Evolutionary conservation across 2,797 vertebrate genomes (phyloP).

Genomic region (Clarias laeviceps): DNA sequence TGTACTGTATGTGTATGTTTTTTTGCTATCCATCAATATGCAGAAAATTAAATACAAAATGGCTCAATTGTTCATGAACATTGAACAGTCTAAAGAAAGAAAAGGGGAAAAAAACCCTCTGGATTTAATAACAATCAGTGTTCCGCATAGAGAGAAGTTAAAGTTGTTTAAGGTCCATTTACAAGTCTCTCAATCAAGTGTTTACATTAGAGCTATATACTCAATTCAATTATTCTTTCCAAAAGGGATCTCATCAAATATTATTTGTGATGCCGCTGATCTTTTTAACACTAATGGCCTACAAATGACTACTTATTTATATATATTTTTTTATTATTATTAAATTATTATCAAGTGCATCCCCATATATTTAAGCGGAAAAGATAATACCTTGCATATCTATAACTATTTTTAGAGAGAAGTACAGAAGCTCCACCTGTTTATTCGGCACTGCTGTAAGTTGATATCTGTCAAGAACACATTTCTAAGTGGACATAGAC

Average conservation of each 20-base stretch:
- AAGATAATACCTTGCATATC: background rate
- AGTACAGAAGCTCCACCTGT: background rate
- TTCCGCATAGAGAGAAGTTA: background rate
- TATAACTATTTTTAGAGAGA: background rate
- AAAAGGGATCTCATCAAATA: background rate
- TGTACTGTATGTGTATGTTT: background rate
- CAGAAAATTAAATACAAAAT: background rate
- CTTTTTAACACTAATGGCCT: background rate
- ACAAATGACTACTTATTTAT: background rate
- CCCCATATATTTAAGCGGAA: background rate
- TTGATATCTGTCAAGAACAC: background rate
- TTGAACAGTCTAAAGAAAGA: background rate
- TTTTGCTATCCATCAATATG: background rate
- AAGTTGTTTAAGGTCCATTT: background rate
- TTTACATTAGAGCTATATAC: background rate
- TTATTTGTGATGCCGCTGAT: background rate
- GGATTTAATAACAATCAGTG: background rate
- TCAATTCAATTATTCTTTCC: background rate
- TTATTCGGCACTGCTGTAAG: background rate
- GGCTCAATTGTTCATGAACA: background rate
- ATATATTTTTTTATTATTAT: too few species aligned
- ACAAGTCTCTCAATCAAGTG: background rate
- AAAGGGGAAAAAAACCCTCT: background rate
- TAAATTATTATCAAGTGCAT: background rate
- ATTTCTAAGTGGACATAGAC: background rate